Conservation (phyloP, 1,140 invertebrate species). For the Solenopsis fugax region DNA sequence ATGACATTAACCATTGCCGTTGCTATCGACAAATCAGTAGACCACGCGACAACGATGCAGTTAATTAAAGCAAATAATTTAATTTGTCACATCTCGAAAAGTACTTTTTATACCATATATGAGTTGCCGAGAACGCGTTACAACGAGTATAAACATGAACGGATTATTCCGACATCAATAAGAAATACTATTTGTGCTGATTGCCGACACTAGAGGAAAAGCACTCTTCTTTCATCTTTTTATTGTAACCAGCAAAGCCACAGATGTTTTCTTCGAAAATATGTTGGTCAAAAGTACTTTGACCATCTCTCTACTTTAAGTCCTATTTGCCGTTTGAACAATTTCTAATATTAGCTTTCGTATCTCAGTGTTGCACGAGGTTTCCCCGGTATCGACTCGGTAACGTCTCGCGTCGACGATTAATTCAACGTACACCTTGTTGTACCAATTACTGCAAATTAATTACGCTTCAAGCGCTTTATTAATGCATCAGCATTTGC, state of each 20-base stretch:
- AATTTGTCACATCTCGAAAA: too few relatives aligned
- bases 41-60: neutral
- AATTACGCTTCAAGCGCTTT: neutral
- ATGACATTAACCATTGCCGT: neutral
- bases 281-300: neutral
- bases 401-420: neutral
- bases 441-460: neutral
- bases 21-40: neutral
- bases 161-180: neutral
- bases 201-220: neutral
- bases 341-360: constrained; percentile 37
- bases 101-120: too few relatives aligned
- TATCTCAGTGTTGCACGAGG: neutral
- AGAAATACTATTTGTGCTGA: neutral
- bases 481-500: neutral
- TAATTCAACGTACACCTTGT: neutral
- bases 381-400: neutral
- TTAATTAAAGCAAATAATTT: constrained; percentile 40
- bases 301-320: neutral
- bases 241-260: too few relatives aligned
- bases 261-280: constrained; percentile 5
- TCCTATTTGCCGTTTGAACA: neutral
- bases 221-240: neutral
- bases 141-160: neutral
- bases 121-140: neutral